phyloP scores from a whole-genome alignment of 2,888 invertebrate genomes.

The Diadegma fenestrale region DNA sequence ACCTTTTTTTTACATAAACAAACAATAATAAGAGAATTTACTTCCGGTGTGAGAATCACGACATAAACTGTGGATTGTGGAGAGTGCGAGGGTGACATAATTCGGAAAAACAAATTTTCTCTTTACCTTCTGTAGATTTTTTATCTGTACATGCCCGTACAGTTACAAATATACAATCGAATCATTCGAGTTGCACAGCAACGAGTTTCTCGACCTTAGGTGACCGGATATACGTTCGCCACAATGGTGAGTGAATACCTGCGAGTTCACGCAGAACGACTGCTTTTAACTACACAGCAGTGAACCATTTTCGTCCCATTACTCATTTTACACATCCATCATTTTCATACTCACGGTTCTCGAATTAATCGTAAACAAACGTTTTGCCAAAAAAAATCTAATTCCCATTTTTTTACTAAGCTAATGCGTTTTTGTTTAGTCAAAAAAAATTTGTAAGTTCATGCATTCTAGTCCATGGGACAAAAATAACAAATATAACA shows the following conservation, averaged over 20 bases:
- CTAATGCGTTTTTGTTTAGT: not conserved
- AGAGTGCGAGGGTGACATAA: slow-evolving; percentile 65
- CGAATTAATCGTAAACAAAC: not conserved
- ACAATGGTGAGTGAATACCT: slow-evolving; percentile 65
- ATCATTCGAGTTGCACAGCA: slow-evolving; percentile 9
- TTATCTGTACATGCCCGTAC: not conserved
- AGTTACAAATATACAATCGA: slow-evolving; percentile 11
- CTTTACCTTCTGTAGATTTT: not conserved
- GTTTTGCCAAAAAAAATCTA: not conserved
- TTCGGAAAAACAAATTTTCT: slow-evolving; percentile 3
- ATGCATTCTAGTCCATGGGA: not conserved
- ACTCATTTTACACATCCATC: not conserved
- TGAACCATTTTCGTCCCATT: slow-evolving; percentile 8
- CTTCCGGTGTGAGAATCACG: slow-evolving; percentile 32
- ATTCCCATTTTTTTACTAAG: not conserved
- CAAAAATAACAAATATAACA: not conserved
- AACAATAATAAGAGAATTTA: not conserved
- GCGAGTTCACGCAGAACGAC: not conserved
- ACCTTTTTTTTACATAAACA: not conserved
- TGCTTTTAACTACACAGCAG: not conserved
- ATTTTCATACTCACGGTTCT: not conserved
- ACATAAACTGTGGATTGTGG: slow-evolving; percentile 65
- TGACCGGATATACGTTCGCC: slow-evolving; percentile 64
- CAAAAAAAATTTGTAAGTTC: not conserved
- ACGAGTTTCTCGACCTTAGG: slow-evolving; percentile 47